Conservation (phyloP, 1,140 invertebrate genomes). For the Acromyrmex echinatior region DNA sequence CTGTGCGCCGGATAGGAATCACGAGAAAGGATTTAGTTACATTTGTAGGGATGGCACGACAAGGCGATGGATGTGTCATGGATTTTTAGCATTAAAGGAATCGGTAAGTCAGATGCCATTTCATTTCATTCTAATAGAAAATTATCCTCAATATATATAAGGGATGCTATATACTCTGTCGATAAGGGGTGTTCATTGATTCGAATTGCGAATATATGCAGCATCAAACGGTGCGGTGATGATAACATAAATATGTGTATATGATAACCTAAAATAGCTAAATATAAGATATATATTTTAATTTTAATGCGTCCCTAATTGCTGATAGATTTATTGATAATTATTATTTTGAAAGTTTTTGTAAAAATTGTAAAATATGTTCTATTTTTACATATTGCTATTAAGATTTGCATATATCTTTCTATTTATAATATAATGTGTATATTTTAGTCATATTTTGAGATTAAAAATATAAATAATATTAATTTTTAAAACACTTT, state of each 20-base stretch:
- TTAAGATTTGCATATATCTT: not conserved
- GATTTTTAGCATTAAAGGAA: conserved; percentile 98
- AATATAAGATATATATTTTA: not conserved
- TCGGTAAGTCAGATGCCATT: conserved; percentile 88
- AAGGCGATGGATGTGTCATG: conserved; percentile 99
- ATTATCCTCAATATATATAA: not conserved
- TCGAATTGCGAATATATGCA: conserved; percentile 3
- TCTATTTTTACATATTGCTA: not conserved
- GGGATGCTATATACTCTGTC: conserved; percentile 10
- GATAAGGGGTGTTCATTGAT: conserved; percentile 29
- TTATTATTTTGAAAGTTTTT: not conserved
- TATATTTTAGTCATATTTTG: not conserved
- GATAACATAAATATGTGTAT: not conserved
- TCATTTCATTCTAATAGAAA: not conserved
- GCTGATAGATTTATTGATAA: not conserved
- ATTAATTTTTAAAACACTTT: not conserved
- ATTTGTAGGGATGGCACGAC: conserved; percentile 95
- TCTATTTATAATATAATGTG: not conserved
- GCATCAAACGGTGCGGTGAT: not conserved
- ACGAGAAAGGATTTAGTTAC: conserved; percentile 98
- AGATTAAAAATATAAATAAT: not conserved
- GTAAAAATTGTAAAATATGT: not conserved
- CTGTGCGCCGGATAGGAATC: conserved; percentile 99
- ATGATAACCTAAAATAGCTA: not conserved
- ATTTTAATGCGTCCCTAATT: not conserved